Conservation (phyloP, 1,140 invertebrate genomes). For the Magallana angulata region DNA sequence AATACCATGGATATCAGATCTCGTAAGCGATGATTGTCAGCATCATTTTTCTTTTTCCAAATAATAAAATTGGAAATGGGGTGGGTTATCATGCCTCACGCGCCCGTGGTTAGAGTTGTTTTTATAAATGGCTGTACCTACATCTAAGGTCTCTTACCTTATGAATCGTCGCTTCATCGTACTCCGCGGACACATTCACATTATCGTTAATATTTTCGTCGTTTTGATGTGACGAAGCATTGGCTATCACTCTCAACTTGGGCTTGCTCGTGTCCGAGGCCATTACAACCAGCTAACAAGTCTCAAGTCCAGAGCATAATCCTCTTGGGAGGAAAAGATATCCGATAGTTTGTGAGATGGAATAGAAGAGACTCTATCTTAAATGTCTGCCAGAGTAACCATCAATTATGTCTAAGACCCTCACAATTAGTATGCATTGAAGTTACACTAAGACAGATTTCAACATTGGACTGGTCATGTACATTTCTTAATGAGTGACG, state of each 20-base stretch:
- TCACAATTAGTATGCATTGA: background rate
- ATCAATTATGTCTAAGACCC: background rate
- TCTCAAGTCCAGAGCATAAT: slow-evolving; percentile 4
- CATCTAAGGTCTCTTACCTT: background rate
- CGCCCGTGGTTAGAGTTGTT: too few relatives aligned
- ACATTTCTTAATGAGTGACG: slow-evolving; percentile 26
- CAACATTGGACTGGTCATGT: slow-evolving; percentile 10
- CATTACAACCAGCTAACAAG: slow-evolving; percentile 15
- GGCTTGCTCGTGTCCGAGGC: slow-evolving; percentile 14
- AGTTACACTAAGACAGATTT: background rate
- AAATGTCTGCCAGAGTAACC: background rate
- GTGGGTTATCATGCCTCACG: too few relatives aligned
- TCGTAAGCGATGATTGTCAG: too few relatives aligned
- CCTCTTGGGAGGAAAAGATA: slow-evolving; percentile 8
- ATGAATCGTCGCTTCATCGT: slow-evolving; percentile 5
- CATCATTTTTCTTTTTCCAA: too few relatives aligned
- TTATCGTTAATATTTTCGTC: background rate
- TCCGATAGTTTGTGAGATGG: background rate
- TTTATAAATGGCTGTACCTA: too few relatives aligned
- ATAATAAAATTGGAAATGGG: too few relatives aligned
- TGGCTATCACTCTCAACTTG: background rate
- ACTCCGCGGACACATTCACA: background rate
- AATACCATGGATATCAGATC: too few relatives aligned
- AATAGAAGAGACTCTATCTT: background rate
- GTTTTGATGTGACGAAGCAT: background rate